These are phyloP conservation scores for Neoaliturus tenellus DNA, from an alignment of 2,888 invertebrate species.

Conservation along the genomic window DNA sequence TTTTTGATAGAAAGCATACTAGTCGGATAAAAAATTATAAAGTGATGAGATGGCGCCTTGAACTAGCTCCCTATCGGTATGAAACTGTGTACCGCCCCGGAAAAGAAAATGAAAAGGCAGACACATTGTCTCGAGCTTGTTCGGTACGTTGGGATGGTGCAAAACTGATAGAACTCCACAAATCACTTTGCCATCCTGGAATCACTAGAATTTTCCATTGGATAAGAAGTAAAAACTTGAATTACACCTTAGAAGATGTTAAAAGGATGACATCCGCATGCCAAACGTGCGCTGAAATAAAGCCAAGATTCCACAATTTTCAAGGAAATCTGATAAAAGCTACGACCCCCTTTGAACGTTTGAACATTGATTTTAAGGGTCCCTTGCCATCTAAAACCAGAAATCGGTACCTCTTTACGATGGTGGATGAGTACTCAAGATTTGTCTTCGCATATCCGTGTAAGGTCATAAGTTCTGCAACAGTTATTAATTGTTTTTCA, in stretches of 20 bases:
- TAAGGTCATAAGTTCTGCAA: conserved; percentile 50
- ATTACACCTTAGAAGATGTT: conserved; percentile 59
- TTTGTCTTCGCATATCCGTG: conserved; percentile 59
- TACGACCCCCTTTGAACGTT: conserved; percentile 61
- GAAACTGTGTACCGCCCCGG: conserved; percentile 60
- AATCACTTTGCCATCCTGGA: conserved; percentile 55
- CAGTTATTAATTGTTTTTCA: conserved; percentile 25
- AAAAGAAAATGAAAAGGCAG: conserved; percentile 60
- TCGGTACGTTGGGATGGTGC: neutral
- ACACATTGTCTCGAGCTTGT: conserved; percentile 60
- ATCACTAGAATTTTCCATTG: conserved; percentile 57
- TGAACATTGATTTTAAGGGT: conserved; percentile 60
- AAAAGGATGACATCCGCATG: conserved; percentile 53
- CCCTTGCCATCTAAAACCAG: conserved; percentile 46
- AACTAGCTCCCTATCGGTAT: conserved; percentile 55
- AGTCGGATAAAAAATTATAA: conserved; percentile 59
- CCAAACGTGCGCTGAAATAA: conserved; percentile 59
- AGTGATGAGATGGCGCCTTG: conserved; percentile 58
- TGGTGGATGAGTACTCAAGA: conserved; percentile 58
- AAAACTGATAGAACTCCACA: conserved; percentile 55
- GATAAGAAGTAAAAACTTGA: conserved; percentile 59
- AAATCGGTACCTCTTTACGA: conserved; percentile 54
- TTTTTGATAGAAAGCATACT: conserved; percentile 48
- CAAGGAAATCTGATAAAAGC: conserved; percentile 60
- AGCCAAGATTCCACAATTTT: conserved; percentile 58